Base-by-base conservation (phyloP, 2,797 vertebrate genomes). In the Parauchenoglanis punctatus region DNA sequence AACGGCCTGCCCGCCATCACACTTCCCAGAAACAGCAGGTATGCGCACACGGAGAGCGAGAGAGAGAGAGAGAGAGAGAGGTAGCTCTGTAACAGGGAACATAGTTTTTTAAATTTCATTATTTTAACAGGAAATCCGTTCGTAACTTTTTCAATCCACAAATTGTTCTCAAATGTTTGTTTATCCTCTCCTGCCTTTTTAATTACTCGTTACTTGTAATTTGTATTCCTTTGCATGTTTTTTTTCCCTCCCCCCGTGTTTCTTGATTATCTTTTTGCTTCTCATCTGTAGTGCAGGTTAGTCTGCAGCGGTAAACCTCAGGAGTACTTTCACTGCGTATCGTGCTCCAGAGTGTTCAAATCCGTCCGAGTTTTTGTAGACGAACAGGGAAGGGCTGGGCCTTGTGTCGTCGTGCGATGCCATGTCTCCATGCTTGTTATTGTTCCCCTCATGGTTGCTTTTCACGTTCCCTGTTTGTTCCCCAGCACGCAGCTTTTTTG, bases 11-110 rank as follows among this genome's bases (percentile, higher is more conserved):
- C 97, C 78, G 96, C 97, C 91, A 94, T 99, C 95, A 97, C 97
- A 89, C 97, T 98, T 65, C 96, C 97, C 80, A 95, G 97, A 95
- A 96, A 96, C 91, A 95, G 96, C 97, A 99, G 98, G 98, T 99
- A 99, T 81, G 86, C 72, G 85, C 8, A 10, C 49, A 86, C 8
- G 40, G 17, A 76, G 1, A 52, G 1, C 20, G 10, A 13, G 35
- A 49, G 40, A 20, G 40, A 28, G 77, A 67, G 40, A 28, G 77
- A 67, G 15, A 35, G 40, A 40, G 40, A 40, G 40, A 40, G 7
- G 6, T n/a, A n/a, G 58, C 80, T 17, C 59, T 44, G 23, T 81
- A 18, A 80, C 54, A n/a, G 35, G 12, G 3, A 44, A 31, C 49
- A 7, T 25, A 25, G 35, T 81, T 59, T 1, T 81, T 15, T 61